Conservation (phyloP, 2,888 invertebrate species). For the Cryptus armator region DNA sequence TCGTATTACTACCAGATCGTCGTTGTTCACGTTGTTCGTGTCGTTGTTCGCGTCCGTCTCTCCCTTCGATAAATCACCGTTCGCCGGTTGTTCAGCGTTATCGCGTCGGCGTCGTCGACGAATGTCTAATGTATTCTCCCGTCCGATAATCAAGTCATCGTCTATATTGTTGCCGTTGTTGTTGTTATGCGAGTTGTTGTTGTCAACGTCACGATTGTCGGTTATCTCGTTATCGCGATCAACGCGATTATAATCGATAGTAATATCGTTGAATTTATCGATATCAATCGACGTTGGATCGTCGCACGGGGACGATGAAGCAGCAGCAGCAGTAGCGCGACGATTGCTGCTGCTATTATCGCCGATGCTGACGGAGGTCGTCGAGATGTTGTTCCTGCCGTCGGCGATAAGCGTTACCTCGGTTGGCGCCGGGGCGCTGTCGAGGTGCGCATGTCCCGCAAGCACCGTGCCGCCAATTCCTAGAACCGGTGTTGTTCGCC, state of each 20-base stretch:
- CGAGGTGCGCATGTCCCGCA: conserved; percentile 76
- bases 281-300: conserved; percentile 33
- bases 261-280: conserved; percentile 29
- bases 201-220: conserved; percentile 83
- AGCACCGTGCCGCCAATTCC: conserved; percentile 73
- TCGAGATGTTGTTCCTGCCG: conserved; percentile 62
- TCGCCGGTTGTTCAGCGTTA: conserved; percentile 66
- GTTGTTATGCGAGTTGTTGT: conserved; percentile 86
- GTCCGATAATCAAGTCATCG: conserved; percentile 55
- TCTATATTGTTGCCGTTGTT: conserved; percentile 83
- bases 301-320: conserved; percentile 68
- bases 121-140: conserved; percentile 2
- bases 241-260: conserved; percentile 1
- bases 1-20: conserved; percentile 18
- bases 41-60: conserved; percentile 55
- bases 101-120: conserved; percentile 66
- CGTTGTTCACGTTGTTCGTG: conserved; percentile 31
- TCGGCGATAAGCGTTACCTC: conserved; percentile 78
- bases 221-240: conserved; percentile 80
- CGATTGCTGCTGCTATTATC: conserved; percentile 17
- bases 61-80: conserved; percentile 71
- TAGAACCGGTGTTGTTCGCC: conserved; percentile 71
- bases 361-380: not conserved
- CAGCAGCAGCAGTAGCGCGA: conserved; percentile 39
- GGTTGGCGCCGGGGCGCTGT: conserved; percentile 73